Percentiles rank a stretch among this genome's conserved stretches.
These are phyloP conservation scores for Sinosuthora webbiana DNA, from an alignment of 2,113 vertebrate species.

Conservation along the genomic window DNA sequence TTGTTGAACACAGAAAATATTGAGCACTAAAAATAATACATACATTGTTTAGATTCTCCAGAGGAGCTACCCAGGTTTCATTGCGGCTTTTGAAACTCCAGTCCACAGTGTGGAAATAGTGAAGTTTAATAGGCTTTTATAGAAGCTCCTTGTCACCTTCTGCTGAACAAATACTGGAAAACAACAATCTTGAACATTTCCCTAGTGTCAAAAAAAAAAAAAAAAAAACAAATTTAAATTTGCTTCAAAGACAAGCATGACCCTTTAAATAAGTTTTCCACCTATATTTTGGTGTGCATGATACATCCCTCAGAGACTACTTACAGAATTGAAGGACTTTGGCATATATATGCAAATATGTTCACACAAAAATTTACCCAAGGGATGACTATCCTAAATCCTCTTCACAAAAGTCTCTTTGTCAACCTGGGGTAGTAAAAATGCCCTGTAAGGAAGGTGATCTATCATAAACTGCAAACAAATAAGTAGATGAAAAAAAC, in stretches of 20 bases:
- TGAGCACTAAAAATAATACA: not conserved
- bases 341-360: not conserved
- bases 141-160: not conserved
- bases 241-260: not conserved
- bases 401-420: not conserved
- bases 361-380: not conserved
- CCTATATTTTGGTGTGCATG: not conserved
- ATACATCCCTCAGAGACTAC: not conserved
- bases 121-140: not conserved
- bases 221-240: not conserved
- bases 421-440: not conserved
- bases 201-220: not conserved
- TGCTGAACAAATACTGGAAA: not conserved
- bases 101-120: not conserved
- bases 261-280: not conserved
- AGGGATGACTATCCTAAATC: not conserved
- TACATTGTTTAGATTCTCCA: not conserved
- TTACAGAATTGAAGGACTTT: not conserved
- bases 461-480: constrained; percentile 3
- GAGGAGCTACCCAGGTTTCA: not conserved
- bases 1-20: not conserved
- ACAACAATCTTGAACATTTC: not conserved
- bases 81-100: not conserved
- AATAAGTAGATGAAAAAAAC: not conserved
- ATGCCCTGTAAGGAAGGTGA: not conserved